phyloP scores from a whole-genome alignment of 2,797 vertebrate genomes.

The Bradypodion ventrale region DNA sequence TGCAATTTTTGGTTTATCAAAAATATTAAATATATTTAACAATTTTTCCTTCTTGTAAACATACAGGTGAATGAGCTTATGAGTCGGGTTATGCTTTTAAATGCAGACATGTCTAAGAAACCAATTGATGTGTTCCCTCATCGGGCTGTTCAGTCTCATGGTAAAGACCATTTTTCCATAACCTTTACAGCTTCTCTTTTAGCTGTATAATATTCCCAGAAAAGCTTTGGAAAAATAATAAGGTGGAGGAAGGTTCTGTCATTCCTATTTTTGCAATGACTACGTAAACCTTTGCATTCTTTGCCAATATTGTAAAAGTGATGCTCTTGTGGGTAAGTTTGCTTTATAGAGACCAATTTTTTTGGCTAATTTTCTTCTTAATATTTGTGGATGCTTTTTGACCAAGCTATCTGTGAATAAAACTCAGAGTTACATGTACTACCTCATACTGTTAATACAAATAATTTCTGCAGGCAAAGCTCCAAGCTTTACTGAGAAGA shows the following conservation, averaged over 20 bases:
- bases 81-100: constrained; percentile 85
- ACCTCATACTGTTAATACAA: background rate
- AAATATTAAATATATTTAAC: constrained; percentile 30
- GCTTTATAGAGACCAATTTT: background rate
- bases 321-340: background rate
- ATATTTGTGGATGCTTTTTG: background rate
- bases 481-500: no score
- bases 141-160: constrained; percentile 88
- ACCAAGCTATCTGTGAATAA: background rate
- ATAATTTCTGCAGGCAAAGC: background rate
- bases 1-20: constrained; percentile 13
- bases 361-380: background rate
- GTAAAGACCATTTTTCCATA: constrained; percentile 69
- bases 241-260: background rate
- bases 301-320: background rate
- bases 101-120: constrained; percentile 85
- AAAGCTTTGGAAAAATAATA: constrained; percentile 37
- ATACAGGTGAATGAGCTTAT: constrained; percentile 86
- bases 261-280: background rate
- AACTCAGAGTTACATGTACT: background rate
- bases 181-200: constrained; percentile 39
- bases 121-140: constrained; percentile 84
- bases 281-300: background rate
- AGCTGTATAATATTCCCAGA: constrained; percentile 24
- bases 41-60: constrained; percentile 41